Evolutionary conservation across 2,888 invertebrate species (phyloP), one percentile per base, ranked within the genome.

Genomic region (Meta bourneti): DNA sequence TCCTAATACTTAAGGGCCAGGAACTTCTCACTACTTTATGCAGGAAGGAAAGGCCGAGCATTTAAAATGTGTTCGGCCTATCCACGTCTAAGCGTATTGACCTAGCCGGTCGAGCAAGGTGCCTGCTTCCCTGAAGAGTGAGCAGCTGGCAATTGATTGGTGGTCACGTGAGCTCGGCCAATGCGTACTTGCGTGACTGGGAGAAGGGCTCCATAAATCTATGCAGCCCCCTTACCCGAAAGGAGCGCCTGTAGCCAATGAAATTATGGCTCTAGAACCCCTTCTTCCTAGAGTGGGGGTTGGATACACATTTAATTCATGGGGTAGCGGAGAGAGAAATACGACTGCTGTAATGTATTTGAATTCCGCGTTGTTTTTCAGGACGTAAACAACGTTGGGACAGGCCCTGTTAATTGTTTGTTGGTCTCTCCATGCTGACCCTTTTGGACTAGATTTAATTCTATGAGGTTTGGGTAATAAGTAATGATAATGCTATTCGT

Each of bases 61-160:
- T 81, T 79, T 78, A 52, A 78, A 78, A 78, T 78, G 61, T 79
- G 61, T 72, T 72, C 83, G 52, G 81, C 49, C 69, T 51, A 13
- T 61, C 54, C 79, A 13, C 7, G 77, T n/a, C 52, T 72, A 78
- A 85, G 74, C 90, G 77, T 90, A 90, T 90, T 90, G 80, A 85
- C 69, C 90, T 70, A 79, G 70, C 20, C 75, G 51, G 13, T 51
- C 16, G 77, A 70, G 51, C 69, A 81, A 51, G 74, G 79, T 81
- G 87, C 87, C 54, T 71, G 70, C 86, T 34, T 78, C 51, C 19
- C 75, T 9, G 75, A 72, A 72, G 71, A 34, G 85, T 70, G 78
- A 88, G 87, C 91, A 88, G 82, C 91, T 91, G 86, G 91, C 88
- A 92, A 88, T 84, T 92, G 91, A 92, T 92, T 92, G 91, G 91